Base-by-base conservation (phyloP, 2,888 invertebrate genomes). In the Sinodicranocentrus sp. region DNA sequence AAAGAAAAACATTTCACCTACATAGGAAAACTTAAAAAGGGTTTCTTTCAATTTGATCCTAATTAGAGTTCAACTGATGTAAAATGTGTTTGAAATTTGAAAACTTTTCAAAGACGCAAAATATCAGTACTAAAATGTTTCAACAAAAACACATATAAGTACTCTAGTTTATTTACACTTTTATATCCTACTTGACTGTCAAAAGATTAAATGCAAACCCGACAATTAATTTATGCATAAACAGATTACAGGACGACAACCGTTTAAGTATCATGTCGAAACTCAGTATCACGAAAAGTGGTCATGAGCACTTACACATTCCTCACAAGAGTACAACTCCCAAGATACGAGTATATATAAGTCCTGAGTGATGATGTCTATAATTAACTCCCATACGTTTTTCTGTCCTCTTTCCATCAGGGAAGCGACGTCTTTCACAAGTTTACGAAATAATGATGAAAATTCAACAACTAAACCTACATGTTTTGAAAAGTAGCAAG, bases 381-480 rank as follows among this genome's bases (percentile, higher is more conserved):
- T 71, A 71, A 71, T 54, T 71, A 70, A 48, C 26, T 48, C 5
- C 26, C 28, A 54, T 10, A 71, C 13, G 54, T 48, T n/a, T n/a
- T 48, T 48, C 13, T 48, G 48, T 48, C 33, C 33, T 8, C 54
- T 19, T 54, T 61, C 8, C 59, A 2, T 61, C 48, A n/a, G 10
- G n/a, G 3, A 26, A 26, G 10, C 13, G 26, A 25, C 3, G 26
- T 54, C n/a, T 17, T 33, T 33, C 10, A 33, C 33, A 33, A 33
- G 54, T 25, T 61, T 10, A 15, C 26, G 15, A 13, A 61, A 25
- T 61, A 61, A 61, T 23, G 23, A 15, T 19, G 23, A 43, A 19
- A 44, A 67, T 3, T 68, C 15, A 23, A 17, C 25, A 25, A 48
- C 23, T 23, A 48, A 44, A 68, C 15, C 10, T 48, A n/a, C n/a